Percentiles rank a stretch among this genome's conserved stretches.
Conservation (phyloP, 2,888 invertebrate species). For the Drosophila recens region DNA sequence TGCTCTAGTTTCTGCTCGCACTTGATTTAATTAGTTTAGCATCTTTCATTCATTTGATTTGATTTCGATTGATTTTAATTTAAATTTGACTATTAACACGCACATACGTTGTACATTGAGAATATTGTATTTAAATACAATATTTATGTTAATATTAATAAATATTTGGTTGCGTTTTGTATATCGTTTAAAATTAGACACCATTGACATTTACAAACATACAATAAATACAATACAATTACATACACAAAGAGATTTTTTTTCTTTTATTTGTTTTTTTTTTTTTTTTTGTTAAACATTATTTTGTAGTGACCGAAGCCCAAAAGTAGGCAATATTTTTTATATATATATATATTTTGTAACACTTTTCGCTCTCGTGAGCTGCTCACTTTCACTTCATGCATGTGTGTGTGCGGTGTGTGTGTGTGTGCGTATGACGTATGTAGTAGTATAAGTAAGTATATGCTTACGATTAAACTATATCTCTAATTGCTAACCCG, state of each 20-base stretch:
- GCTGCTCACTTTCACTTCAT: slow-evolving; percentile 1
- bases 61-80: slow-evolving; percentile 60
- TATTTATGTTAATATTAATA: slow-evolving; percentile 29
- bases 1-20: slow-evolving; percentile 13
- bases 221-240: slow-evolving; percentile 65
- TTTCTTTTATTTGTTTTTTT: not conserved
- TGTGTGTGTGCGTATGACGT: slow-evolving; percentile 3
- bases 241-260: slow-evolving; percentile 62
- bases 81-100: slow-evolving; percentile 66
- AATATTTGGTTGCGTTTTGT: slow-evolving; percentile 21
- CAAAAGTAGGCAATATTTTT: slow-evolving; percentile 47
- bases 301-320: slow-evolving; percentile 24
- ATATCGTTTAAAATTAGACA: slow-evolving; percentile 61
- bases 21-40: slow-evolving; percentile 13
- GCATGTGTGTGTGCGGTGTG: slow-evolving; percentile 7
- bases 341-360: not conserved
- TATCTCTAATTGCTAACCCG: slow-evolving; percentile 36
- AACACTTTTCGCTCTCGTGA: slow-evolving; percentile 1
- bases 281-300: not conserved
- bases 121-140: slow-evolving; percentile 49
- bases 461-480: slow-evolving; percentile 22
- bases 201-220: slow-evolving; percentile 68
- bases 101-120: slow-evolving; percentile 39
- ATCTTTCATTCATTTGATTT: slow-evolving; percentile 24
- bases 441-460: slow-evolving; percentile 10